Conservation (phyloP, 1,140 invertebrate genomes). For the Drosophila ohnishii region DNA sequence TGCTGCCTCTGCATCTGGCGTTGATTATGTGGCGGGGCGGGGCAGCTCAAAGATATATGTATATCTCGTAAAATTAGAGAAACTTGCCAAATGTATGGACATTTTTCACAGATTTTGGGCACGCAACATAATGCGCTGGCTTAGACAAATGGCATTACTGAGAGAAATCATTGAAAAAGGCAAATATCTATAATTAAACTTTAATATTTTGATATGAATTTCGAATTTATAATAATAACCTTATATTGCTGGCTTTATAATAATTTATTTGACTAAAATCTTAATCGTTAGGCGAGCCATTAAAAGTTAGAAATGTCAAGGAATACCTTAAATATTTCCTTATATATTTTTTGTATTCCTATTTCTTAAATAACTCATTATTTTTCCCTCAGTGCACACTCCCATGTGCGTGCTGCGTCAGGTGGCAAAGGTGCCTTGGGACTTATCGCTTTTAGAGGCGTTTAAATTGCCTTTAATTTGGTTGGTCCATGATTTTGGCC, state of each 20-base stretch:
- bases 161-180: not conserved
- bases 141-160: not conserved
- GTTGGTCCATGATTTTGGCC: conserved; percentile 6
- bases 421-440: conserved; percentile 18
- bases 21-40: conserved; percentile 29
- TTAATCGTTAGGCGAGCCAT: too few species aligned
- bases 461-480: conserved; percentile 46
- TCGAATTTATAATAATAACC: not conserved
- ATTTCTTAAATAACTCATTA: accelerated
- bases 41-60: conserved; percentile 13
- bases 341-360: not conserved
- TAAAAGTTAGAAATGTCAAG: too few species aligned
- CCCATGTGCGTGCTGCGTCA: conserved; percentile 31
- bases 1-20: conserved; percentile 15
- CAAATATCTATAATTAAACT: not conserved
- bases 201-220: not conserved
- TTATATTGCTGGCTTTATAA: not conserved
- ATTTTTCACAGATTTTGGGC: conserved; percentile 42
- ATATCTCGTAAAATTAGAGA: conserved; percentile 11
- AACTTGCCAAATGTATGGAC: conserved; percentile 45
- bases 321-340: not conserved
- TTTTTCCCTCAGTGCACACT: conserved; percentile 1
- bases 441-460: conserved; percentile 27
- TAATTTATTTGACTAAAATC: not conserved
- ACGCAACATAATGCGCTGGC: conserved; percentile 48